These are phyloP conservation scores for Caenorhabditis macrosperma DNA, from an alignment of 2,888 invertebrate genomes.

Conservation along the genomic window DNA sequence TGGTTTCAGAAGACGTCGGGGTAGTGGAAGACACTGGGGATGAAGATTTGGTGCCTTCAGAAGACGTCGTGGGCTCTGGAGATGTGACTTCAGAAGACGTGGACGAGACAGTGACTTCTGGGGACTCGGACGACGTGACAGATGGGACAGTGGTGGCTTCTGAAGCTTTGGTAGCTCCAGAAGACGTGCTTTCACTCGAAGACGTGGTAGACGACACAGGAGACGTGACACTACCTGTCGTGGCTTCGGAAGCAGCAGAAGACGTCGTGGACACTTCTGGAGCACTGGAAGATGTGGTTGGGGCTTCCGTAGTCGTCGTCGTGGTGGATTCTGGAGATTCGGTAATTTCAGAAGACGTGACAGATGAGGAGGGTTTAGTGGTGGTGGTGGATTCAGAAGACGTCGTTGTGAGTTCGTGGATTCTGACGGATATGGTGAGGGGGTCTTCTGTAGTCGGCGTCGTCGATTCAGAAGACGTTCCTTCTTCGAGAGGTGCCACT, in stretches of 20 bases:
- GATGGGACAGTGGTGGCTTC: neutral
- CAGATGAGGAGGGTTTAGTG: neutral
- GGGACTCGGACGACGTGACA: neutral
- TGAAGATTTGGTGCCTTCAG: neutral
- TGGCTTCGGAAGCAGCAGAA: neutral
- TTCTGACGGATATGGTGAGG: conserved; percentile 35
- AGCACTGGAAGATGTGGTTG: conserved; percentile 44
- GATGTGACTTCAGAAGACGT: conserved; percentile 3
- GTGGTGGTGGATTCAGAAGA: neutral
- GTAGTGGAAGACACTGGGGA: no score
- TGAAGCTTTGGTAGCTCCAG: conserved; percentile 8
- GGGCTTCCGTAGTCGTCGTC: neutral
- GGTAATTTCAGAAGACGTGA: conserved; percentile 7
- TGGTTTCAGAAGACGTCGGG: conserved; percentile 12
- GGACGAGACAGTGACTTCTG: neutral
- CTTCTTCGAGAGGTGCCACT: conserved; percentile 8
- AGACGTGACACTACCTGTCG: conserved; percentile 9
- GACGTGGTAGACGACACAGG: neutral
- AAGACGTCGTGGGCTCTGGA: neutral
- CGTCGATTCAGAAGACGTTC: neutral
- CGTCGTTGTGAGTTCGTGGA: conserved; percentile 26
- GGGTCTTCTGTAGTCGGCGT: conserved; percentile 18
- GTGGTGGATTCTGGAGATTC: neutral
- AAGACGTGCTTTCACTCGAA: neutral
- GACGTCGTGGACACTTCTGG: conserved; percentile 10